Evolutionary conservation across 2,113 vertebrate species (phyloP).

Genomic region (Dasyprocta punctata): DNA sequence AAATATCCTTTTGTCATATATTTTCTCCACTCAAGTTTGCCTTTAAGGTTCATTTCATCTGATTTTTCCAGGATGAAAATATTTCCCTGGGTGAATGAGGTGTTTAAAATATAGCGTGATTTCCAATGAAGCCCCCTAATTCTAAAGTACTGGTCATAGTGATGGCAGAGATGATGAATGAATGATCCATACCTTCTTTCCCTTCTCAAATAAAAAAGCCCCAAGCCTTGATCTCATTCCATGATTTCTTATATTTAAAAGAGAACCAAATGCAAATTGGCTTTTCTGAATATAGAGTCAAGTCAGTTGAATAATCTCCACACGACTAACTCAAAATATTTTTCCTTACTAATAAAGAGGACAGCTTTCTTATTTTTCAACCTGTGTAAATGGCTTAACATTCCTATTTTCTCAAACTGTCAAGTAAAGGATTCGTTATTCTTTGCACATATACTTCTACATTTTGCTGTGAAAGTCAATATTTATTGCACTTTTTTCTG

Average conservation of each 20-base stretch:
- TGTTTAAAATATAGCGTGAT: conserved; percentile 11
- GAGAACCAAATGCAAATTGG: neutral
- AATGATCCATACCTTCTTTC: neutral
- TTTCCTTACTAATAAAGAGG: conserved; percentile 39
- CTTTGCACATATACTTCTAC: conserved; percentile 71
- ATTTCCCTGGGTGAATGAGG: neutral
- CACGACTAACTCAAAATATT: conserved; percentile 31
- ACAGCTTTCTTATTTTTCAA: conserved; percentile 72
- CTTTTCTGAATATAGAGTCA: neutral
- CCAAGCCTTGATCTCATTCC: neutral
- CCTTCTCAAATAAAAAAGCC: neutral
- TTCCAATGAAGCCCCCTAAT: neutral
- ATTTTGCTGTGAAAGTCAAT: conserved; percentile 82
- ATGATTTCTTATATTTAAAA: neutral
- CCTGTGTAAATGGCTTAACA: conserved; percentile 58
- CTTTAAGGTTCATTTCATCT: neutral
- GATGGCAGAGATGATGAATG: neutral
- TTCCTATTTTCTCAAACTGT: conserved; percentile 75
- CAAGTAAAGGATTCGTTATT: conserved; percentile 76
- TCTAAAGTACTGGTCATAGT: neutral
- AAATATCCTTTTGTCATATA: neutral
- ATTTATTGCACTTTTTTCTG: conserved; percentile 82
- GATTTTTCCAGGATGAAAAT: conserved; percentile 1
- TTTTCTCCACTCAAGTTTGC: neutral
- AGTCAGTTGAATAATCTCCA: conserved; percentile 45